Conservation (phyloP, 2,888 invertebrate species). For the Creontiades dilutus region DNA sequence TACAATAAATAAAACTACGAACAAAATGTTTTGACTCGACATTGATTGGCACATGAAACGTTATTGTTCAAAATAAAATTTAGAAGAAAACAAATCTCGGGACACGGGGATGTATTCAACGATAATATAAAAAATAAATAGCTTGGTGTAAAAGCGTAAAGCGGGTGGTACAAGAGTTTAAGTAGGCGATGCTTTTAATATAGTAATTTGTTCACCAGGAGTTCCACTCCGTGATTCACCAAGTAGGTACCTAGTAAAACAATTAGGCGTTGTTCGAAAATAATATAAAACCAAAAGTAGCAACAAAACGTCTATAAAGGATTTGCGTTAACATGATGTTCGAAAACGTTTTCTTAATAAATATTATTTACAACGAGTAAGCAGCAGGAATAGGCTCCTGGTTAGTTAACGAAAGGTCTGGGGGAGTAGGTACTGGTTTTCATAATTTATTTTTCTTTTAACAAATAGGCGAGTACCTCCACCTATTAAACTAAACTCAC, state of each 20-base stretch:
- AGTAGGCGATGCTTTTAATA: conserved; percentile 25
- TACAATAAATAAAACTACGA: conserved; percentile 7
- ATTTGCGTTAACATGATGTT: conserved; percentile 22
- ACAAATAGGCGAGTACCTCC: not conserved
- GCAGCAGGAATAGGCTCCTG: conserved; percentile 5
- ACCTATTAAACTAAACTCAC: not conserved
- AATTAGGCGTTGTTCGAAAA: conserved; percentile 37
- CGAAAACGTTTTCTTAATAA: conserved; percentile 22
- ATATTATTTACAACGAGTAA: conserved; percentile 44
- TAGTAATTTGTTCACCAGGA: not conserved
- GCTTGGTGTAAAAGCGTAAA: conserved; percentile 36
- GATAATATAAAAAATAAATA: conserved; percentile 10
- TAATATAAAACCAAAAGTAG: not conserved
- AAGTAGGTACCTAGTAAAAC: not conserved
- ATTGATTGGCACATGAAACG: conserved; percentile 56
- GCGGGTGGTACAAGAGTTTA: conserved; percentile 46
- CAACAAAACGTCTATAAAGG: not conserved
- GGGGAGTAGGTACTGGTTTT: not conserved
- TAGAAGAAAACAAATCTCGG: not conserved
- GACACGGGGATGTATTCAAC: not conserved
- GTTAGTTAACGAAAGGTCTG: conserved; percentile 18
- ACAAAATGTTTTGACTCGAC: conserved; percentile 6
- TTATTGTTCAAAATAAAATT: conserved; percentile 20
- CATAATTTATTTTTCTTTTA: not conserved
- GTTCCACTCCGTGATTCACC: not conserved